Evolutionary conservation across 2,888 invertebrate species (phyloP).

Genomic region (Hyposoter didymator): DNA sequence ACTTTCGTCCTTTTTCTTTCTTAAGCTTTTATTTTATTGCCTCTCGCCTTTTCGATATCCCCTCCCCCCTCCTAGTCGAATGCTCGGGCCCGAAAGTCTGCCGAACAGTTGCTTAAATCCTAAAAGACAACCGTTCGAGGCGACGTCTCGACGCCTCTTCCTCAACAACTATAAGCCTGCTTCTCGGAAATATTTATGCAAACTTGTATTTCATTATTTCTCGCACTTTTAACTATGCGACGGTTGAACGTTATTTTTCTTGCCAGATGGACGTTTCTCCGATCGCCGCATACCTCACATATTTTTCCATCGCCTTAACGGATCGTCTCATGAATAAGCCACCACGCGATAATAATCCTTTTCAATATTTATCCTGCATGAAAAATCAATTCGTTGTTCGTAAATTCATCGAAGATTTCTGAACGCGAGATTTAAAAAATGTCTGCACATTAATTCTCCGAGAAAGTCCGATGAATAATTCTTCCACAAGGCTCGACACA

Average conservation of each 20-base stretch:
- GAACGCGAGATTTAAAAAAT: background rate
- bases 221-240: background rate
- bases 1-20: conserved; percentile 66
- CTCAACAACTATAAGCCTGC: conserved; percentile 35
- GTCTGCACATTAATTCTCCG: background rate
- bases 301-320: background rate
- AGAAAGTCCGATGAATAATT: background rate
- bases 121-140: conserved; percentile 41
- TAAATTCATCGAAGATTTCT: background rate
- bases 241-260: background rate
- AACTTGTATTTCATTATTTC: conserved; percentile 10
- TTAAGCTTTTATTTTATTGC: conserved; percentile 66
- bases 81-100: background rate
- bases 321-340: background rate
- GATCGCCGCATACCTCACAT: background rate
- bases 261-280: background rate
- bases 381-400: background rate
- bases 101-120: conserved; percentile 48
- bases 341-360: background rate
- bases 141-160: conserved; percentile 65
- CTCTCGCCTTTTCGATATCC: conserved; percentile 67
- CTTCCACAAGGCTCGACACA: background rate
- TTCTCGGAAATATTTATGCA: conserved; percentile 59
- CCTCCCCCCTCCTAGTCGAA: background rate
- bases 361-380: background rate